Evolutionary conservation across 2,888 invertebrate genomes (phyloP), one percentile per base, ranked within the genome.

Genomic region (Crepidodera aurea): DNA sequence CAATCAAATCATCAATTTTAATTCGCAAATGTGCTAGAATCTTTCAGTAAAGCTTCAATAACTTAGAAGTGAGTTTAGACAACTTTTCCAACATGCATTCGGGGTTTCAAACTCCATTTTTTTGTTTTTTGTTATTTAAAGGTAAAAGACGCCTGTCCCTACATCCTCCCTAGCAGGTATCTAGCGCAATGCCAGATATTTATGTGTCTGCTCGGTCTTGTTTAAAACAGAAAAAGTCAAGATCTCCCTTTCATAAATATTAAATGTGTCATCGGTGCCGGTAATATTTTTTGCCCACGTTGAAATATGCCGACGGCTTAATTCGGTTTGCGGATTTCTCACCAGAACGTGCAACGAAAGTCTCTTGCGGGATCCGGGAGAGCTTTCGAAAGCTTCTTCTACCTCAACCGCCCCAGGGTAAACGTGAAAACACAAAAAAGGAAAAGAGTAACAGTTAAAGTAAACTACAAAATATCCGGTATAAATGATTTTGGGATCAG

Each of bases 231-330:
- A 27, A 60, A 50, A 60, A 48, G 37, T 60, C 60, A 37, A 54
- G 60, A 29, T 54, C 37, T 48, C 18, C 39, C 32, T 25, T 54
- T 53, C 60, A 48, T 60, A 60, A 60, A 60, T 54, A 48, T 53
- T 48, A 29, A 16, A 54, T 54, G 54, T 54, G 60, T 60, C 60
- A 39, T 32, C 48, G 40, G 7, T 10, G 16, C 29, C 40, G 44
- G 53, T 53, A 19, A 60, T 53, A 60, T 53, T 60, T 59, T 59
- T 44, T 25, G 12, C 42, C n/a, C 22, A 7, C 46, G 12, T 15
- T 62, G 56, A 62, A 62, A 62, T 62, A 62, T 51, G 62, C 34
- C 39, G 51, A 44, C 46, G 51, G 56, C 51, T 27, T 62, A 57
- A 62, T 62, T 62, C 62, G 56, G 22, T 57, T 57, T 53, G 56